Base-by-base conservation (phyloP, 2,888 invertebrate species). In the Eudemis profundana region DNA sequence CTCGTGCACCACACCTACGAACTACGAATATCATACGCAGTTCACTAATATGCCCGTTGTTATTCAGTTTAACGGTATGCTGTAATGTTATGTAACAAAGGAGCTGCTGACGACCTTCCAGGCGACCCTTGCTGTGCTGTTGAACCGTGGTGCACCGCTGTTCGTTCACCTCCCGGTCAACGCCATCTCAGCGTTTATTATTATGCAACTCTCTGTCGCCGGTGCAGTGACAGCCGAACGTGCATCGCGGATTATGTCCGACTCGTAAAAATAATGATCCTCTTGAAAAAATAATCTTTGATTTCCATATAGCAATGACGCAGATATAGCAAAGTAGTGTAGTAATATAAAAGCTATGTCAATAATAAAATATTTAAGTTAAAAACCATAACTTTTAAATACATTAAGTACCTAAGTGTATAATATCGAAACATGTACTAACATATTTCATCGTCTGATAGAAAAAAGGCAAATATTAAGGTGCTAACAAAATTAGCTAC, bases 71-170 rank as follows among this genome's bases (percentile, higher is more conserved):
- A 56, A 49, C 29, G 21, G 44, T 46, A 10, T 60, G 51, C 14
- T 19, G 51, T 77, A 78, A 74, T 69, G 72, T 79, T 79, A 75
- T 72, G 72, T 77, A 82, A 87, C 84, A 80, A 82, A 81, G 78
- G 74, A 76, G 70, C 75, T 84, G 78, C 75, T 85, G 83, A 70
- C 78, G 85, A 89, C 87, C 89, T 82, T 78, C 80, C 78, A 67
- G 74, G 66, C 75, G 76, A 78, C 78, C 81, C 72, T 74, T 72
- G 74, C 66, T 51, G 61, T 51, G 81, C 75, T 74, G 77, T 81
- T 85, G 83, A 86, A 86, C 83, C 76, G 70, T 74, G 77, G 82
- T 85, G 83, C 86, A 86, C 83, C 76, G 70, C 74, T 78, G 82
- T 82, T 76, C 82, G 81, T 75, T 82, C 78, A 86, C 82, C 86